Evolutionary conservation across 2,888 invertebrate genomes (phyloP), one percentile per base, ranked within the genome.

Genomic region (Drosophila kuntzei): DNA sequence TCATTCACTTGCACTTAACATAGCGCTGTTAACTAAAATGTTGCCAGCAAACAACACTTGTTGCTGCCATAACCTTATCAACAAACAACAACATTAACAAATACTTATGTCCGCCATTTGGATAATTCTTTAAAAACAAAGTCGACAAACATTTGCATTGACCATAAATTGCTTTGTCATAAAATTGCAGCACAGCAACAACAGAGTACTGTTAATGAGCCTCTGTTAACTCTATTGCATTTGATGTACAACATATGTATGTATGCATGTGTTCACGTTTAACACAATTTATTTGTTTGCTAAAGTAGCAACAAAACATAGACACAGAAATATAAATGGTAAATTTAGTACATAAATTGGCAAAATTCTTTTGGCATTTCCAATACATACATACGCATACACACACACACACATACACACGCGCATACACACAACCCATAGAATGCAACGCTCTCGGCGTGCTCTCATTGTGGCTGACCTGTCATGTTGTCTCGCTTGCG

Each of bases 401-500:
- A 54, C 57, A 54, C 16, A 44, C 34, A 27, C 37, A 34, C 41
- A 37, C 39, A 43, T 41, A 29, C 47, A 51, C 34, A 27, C 27
- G 46, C n/a, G 8, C 51, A 60, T n/a, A 27, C 39, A 54, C 16
- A 70, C 16, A 25, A 2, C 51, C 29, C 46, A 71, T 53, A 57
- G 25, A 37, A 59, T 59, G 66, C 67, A 36, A 43, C 51, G 55
- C 73, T 62, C 62, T 62, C 58, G 46, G 29, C 44, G 49, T 25
- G 41, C 47, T 71, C 58, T 14, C 55, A 59, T 51, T 73, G 29
- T 59, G 43, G 20, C 29, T 39, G 54, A 16, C 18, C 53, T 66
- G 53, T 73, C 46, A 62, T 79, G 86, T 79, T 61, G 70, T 82
- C 86, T 82, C 80, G 67, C 86, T 82, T 64, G 53, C 62, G 64